phyloP scores from a whole-genome alignment of 2,888 invertebrate genomes.

The Patella ulyssiponensis region DNA sequence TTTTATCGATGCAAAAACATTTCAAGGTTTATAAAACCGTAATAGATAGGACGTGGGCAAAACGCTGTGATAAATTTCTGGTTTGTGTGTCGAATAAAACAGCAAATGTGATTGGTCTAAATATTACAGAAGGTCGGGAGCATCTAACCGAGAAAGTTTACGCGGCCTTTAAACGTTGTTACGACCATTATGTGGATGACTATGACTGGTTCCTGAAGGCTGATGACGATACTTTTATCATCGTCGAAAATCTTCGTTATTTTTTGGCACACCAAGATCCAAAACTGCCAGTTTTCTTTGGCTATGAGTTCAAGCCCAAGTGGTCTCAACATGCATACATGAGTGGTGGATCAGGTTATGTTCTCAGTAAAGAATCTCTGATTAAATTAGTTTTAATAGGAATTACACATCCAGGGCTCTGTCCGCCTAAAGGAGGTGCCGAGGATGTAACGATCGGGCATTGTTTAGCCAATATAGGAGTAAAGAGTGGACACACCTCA shows the following conservation, averaged over 20 bases:
- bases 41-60: slow-evolving; percentile 95
- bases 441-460: too few relatives aligned
- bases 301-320: slow-evolving; percentile 60
- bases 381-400: slow-evolving; percentile 82
- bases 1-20: slow-evolving; percentile 92
- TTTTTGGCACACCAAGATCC: slow-evolving; percentile 85
- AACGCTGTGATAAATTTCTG: slow-evolving; percentile 77
- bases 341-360: slow-evolving; percentile 78
- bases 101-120: slow-evolving; percentile 70
- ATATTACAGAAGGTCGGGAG: slow-evolving; percentile 88
- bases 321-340: slow-evolving; percentile 70
- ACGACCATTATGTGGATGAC: slow-evolving; percentile 84
- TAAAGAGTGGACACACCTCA: too few relatives aligned
- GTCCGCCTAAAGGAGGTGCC: too few relatives aligned
- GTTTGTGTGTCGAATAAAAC: slow-evolving; percentile 68
- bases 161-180: slow-evolving; percentile 89
- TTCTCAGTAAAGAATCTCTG: slow-evolving; percentile 85
- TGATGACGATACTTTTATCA: slow-evolving; percentile 97
- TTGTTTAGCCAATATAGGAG: too few relatives aligned
- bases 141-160: slow-evolving; percentile 97
- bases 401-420: too few relatives aligned
- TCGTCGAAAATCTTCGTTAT: slow-evolving; percentile 93
- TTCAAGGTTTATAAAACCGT: slow-evolving; percentile 89
- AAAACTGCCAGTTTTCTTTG: slow-evolving; percentile 85
- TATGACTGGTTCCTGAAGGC: slow-evolving; percentile 98